Base-by-base conservation (phyloP, 2,113 vertebrate genomes). In the Dendrocopos noguchii region DNA sequence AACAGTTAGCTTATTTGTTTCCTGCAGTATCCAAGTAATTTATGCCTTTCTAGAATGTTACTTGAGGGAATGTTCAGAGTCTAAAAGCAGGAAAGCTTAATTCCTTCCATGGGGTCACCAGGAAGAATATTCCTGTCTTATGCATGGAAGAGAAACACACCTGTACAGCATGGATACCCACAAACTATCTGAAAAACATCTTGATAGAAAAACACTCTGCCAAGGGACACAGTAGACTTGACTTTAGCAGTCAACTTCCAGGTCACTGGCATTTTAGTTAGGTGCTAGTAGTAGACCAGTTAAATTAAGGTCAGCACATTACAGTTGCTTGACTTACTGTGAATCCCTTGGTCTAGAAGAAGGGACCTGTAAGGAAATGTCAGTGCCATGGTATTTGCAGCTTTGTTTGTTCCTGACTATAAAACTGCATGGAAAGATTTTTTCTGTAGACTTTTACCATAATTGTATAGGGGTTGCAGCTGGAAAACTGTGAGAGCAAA, bases 41-140 rank as follows among this genome's bases (percentile, higher is more conserved):
- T 94, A 33, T 84, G 90, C 73, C 66, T 92, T 94, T 88, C 20
- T 24, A 88, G 87, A 92, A 92, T 78, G 87, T 91, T 80, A 55
- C 9, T 67, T 52, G 82, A 74, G 77, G 60, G 84, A 94, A 90
- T 86, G 86, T 94, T 94, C 15, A 66, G 80, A 90, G 90, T 89
- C 73, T 57, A 28, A 70, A 90, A 95, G 76, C 68, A 90, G 84
- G 84, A 57, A 83, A 84, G 90, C 73, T 70, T 94, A 95, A 96
- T 79, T 93, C 91, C 86, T 96, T 94, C 93, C 94, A 87, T 78
- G 78, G 87, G 86, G 50, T 66, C 36, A 90, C 50, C 71, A 94
- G 75, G 87, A 84, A 94, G 80, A 95, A 96, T 80, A 91, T 75
- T 92, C 83, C 91, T 85, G 91, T 90, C 44, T 47, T 2, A 29